Evolutionary conservation across 2,888 invertebrate genomes (phyloP).

Genomic region (Hermodice carunculata): DNA sequence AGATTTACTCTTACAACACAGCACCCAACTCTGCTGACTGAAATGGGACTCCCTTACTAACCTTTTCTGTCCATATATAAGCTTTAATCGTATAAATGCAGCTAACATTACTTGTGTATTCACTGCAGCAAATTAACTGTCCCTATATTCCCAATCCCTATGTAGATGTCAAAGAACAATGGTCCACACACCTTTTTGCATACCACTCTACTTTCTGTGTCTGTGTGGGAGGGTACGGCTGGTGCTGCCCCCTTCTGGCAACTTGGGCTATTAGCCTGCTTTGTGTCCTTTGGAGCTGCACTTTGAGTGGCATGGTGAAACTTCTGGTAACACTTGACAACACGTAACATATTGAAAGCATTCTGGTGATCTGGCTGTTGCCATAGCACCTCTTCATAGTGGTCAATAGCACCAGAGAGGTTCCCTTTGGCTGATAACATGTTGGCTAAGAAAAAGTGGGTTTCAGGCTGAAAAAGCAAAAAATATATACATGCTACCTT

Average conservation of each 20-base stretch:
- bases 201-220: conserved; percentile 62
- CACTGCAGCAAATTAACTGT: too few relatives aligned
- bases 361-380: conserved; percentile 58
- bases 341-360: conserved; percentile 59
- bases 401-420: conserved; percentile 64
- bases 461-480: conserved; percentile 77
- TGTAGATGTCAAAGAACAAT: too few relatives aligned
- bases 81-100: too few relatives aligned
- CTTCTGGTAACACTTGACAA: conserved; percentile 63
- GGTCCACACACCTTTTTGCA: conserved; percentile 62
- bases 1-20: too few relatives aligned
- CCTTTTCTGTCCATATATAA: too few relatives aligned
- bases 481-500: neutral
- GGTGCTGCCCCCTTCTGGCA: conserved; percentile 11
- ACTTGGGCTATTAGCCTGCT: neutral
- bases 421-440: conserved; percentile 78
- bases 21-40: too few relatives aligned
- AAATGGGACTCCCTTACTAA: too few relatives aligned
- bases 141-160: too few relatives aligned
- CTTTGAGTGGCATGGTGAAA: conserved; percentile 49
- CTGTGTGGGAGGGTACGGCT: conserved; percentile 8
- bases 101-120: too few relatives aligned
- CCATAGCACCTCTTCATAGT: conserved; percentile 64
- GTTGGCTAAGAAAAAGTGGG: conserved; percentile 78
- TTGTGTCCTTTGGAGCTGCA: conserved; percentile 54